phyloP scores from a whole-genome alignment of 2,113 vertebrate genomes.

The Eleginops maclovinus region DNA sequence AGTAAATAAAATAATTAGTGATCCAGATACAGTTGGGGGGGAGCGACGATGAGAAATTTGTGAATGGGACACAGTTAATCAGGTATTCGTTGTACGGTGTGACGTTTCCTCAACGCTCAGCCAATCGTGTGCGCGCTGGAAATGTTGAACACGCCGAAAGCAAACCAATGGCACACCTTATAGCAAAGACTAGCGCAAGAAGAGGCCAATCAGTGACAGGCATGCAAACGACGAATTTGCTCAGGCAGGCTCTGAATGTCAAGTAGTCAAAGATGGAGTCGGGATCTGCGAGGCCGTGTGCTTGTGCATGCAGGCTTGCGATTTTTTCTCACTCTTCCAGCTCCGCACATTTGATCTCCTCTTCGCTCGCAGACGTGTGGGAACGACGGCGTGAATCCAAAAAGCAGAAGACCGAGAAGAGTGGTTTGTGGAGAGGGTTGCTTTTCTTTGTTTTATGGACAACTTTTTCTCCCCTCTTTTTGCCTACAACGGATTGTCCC shows the following conservation, averaged over 20 bases:
- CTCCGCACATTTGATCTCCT: slow-evolving; percentile 36
- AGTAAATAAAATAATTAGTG: slow-evolving; percentile 65
- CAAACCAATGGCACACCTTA: slow-evolving; percentile 84
- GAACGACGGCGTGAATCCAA: slow-evolving; percentile 50
- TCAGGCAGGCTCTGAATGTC: slow-evolving; percentile 94
- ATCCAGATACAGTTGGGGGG: slow-evolving; percentile 44
- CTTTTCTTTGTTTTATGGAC: slow-evolving; percentile 79
- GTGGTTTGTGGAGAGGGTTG: slow-evolving; percentile 64
- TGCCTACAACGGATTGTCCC: slow-evolving; percentile 81
- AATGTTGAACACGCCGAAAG: slow-evolving; percentile 83
- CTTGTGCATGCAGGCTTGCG: slow-evolving; percentile 82
- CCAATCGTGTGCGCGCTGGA: slow-evolving; percentile 78
- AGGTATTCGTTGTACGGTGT: slow-evolving; percentile 87
- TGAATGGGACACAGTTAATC: slow-evolving; percentile 91
- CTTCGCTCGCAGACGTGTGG: slow-evolving; percentile 17
- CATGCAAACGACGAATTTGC: slow-evolving; percentile 91
- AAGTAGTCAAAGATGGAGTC: slow-evolving; percentile 98
- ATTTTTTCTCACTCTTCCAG: slow-evolving; percentile 52
- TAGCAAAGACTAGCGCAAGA: slow-evolving; percentile 91
- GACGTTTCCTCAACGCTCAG: slow-evolving; percentile 65
- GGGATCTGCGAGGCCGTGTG: slow-evolving; percentile 89
- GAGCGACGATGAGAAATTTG: slow-evolving; percentile 84
- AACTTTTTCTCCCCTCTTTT: slow-evolving; percentile 77
- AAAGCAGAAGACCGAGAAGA: slow-evolving; percentile 37
- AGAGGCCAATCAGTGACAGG: slow-evolving; percentile 85